phyloP scores from a whole-genome alignment of 2,113 vertebrate species.

The Semnornis frantzii region DNA sequence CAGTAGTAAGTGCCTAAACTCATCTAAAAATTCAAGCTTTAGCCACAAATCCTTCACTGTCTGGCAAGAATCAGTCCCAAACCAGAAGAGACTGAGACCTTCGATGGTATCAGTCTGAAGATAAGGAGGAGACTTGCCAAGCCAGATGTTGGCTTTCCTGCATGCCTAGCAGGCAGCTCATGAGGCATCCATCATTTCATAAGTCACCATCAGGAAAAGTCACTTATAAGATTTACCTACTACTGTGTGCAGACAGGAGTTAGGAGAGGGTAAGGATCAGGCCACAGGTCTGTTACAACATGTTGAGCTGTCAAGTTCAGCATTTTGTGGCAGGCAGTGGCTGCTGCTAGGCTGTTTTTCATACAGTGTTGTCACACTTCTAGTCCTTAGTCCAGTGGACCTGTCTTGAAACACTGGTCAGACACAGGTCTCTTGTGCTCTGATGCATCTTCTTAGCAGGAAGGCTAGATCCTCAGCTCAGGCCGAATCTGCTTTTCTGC shows the following conservation, averaged over 20 bases:
- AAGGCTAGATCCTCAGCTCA: not conserved
- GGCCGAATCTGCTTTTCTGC: not conserved
- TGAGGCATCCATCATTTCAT: not conserved
- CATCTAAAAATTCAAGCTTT: not conserved
- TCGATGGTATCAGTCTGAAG: not conserved
- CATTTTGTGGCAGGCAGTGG: not conserved
- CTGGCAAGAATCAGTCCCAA: not conserved
- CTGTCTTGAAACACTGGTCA: not conserved
- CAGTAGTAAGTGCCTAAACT: not conserved
- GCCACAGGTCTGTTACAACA: not conserved
- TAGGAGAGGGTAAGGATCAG: not conserved
- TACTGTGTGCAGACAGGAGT: not conserved
- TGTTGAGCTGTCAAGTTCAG: not conserved
- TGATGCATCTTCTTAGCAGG: not conserved
- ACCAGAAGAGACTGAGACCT: not conserved
- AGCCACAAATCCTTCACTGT: not conserved
- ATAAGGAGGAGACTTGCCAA: not conserved
- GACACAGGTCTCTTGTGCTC: not conserved
- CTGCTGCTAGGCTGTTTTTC: not conserved
- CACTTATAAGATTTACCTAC: not conserved
- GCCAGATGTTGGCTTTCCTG: not conserved
- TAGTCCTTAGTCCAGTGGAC: not conserved
- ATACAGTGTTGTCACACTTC: not conserved
- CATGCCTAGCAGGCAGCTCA: not conserved
- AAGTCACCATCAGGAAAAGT: not conserved